A percentile compares a stretch with the other conserved stretches of the same genome.
Evolutionary conservation across 2,797 vertebrate species (phyloP).

Genomic region (Acrossocheilus fasciatus): DNA sequence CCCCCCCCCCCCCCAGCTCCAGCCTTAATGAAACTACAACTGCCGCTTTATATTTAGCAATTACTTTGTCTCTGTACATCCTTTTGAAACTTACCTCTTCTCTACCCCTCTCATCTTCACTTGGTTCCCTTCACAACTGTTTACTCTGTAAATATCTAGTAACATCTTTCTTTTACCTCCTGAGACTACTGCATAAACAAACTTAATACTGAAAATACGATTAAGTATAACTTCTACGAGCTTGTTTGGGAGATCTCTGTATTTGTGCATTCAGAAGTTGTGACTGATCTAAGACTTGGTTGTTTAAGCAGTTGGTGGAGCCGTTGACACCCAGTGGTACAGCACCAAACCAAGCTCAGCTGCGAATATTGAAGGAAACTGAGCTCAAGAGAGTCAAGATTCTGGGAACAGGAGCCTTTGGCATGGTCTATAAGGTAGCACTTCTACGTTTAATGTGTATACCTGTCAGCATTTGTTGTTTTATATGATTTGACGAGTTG

Average conservation of each 20-base stretch:
- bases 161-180: neutral
- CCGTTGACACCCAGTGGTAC: conserved; percentile 95
- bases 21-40: conserved; percentile 19
- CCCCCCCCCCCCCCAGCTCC: neutral
- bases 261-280: neutral
- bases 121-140: neutral
- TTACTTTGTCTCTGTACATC: neutral
- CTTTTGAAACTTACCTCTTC: neutral
- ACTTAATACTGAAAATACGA: neutral
- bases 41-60: conserved; percentile 18
- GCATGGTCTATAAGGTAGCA: conserved; percentile 93
- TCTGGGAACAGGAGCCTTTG: conserved; percentile 93
- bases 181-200: neutral
- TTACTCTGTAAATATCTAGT: conserved; percentile 13
- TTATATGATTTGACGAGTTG: neutral
- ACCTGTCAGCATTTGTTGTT: neutral
- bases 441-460: neutral
- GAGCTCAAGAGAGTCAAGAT: conserved; percentile 96
- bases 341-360: conserved; percentile 94
- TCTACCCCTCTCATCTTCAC: neutral
- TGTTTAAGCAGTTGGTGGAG: conserved; percentile 87
- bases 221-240: neutral
- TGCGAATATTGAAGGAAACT: conserved; percentile 95
- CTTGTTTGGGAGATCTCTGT: conserved; percentile 5
- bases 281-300: conserved; percentile 30